Conservation (phyloP, 2,113 vertebrate genomes). For the Phalacrocorax carbo region DNA sequence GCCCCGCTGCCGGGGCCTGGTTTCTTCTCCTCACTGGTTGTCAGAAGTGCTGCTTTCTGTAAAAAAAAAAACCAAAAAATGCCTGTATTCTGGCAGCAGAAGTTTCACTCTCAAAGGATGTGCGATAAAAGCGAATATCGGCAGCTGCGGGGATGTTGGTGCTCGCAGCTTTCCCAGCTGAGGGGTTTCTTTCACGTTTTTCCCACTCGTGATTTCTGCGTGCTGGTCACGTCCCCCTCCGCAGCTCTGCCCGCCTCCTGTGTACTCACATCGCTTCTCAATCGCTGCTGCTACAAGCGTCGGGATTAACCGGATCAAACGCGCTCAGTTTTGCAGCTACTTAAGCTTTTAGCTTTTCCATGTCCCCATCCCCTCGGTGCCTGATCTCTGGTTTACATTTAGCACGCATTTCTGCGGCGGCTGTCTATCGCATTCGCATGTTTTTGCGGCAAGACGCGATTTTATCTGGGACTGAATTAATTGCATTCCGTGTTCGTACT, state of each 20-base stretch:
- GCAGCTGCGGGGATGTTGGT: background rate
- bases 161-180: background rate
- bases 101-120: background rate
- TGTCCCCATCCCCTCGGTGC: fast-evolving
- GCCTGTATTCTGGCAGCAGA: background rate
- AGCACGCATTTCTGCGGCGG: fast-evolving
- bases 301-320: background rate
- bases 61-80: background rate
- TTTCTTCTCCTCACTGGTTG: background rate
- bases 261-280: fast-evolving
- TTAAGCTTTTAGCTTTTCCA: background rate
- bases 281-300: fast-evolving
- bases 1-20: background rate
- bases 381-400: background rate
- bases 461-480: background rate
- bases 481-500: fast-evolving
- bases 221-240: fast-evolving
- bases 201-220: no score
- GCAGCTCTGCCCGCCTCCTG: background rate
- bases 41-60: background rate
- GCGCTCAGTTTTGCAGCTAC: fast-evolving
- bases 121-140: background rate
- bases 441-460: fast-evolving
- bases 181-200: background rate
- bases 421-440: fast-evolving